Conservation (phyloP, 2,113 vertebrate species). For the Lepus timidus region DNA sequence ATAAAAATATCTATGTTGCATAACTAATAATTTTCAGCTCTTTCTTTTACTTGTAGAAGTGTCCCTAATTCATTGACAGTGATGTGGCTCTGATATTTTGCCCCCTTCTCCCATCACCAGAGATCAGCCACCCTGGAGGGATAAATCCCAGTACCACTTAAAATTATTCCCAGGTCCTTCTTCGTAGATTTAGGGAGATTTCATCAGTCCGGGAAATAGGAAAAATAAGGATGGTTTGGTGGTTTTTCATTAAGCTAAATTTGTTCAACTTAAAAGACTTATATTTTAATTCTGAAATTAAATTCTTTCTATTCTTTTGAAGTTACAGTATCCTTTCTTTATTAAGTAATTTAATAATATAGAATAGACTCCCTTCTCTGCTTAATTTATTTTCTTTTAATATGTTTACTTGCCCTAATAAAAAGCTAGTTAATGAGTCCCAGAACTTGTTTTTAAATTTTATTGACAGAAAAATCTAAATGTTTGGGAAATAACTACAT, state of each 20-base stretch:
- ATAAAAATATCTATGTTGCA: neutral
- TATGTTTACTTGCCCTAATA: neutral
- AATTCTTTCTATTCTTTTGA: slow-evolving; percentile 12
- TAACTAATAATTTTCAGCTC: slow-evolving; percentile 6
- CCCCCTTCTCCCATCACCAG: neutral
- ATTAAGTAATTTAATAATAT: slow-evolving; percentile 4
- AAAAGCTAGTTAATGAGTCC: slow-evolving; percentile 35
- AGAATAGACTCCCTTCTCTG: neutral
- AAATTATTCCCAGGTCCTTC: slow-evolving; percentile 25
- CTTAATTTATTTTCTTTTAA: slow-evolving; percentile 39
- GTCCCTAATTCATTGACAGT: neutral
- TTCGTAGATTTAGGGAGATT: slow-evolving; percentile 3
- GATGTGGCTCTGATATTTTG: neutral
- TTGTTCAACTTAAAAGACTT: slow-evolving; percentile 7
- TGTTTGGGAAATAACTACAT: slow-evolving; percentile 16
- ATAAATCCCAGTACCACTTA: neutral
- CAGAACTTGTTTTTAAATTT: slow-evolving; percentile 57
- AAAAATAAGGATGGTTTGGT: neutral
- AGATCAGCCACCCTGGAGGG: neutral
- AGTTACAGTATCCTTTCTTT: neutral
- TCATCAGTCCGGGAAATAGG: neutral
- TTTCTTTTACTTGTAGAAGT: neutral
- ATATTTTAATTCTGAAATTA: neutral
- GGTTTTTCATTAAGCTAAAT: neutral
- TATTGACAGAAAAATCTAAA: slow-evolving; percentile 11